Base-by-base conservation (phyloP, 2,113 vertebrate species). In the Lota lota region DNA sequence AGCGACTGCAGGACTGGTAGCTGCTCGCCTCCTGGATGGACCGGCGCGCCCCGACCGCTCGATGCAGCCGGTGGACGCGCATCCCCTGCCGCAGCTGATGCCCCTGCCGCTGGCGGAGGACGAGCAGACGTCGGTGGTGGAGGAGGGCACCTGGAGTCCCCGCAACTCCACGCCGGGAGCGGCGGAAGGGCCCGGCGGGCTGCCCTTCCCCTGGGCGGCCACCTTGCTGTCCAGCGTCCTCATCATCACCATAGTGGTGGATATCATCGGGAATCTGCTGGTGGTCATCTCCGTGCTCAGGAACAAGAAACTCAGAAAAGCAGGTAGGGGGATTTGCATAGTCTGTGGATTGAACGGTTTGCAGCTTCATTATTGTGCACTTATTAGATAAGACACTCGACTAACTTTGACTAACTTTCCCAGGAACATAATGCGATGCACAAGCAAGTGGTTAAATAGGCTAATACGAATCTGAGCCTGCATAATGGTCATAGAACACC, bases 281-380 rank as follows among this genome's bases (percentile, higher is more conserved):
- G 92, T 95, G 70, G 93, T 95, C 77, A 79, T 91, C 66, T 95
- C 93, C 4, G 92, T 94, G 79, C 91, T 93, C 88, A 90, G 90
- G 79, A 95, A 94, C 91, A 88, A 85, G 81, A 94, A 93, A 80
- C 92, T 95, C 79, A 89, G 93, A 78, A 94, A 93, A 91, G 89
- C 92, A 91, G 94, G 92, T 92, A 82, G 82, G 5, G 22, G 5
- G 2, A 5, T 18, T 62, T 14, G 12, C 5, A 11, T 59, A 56
- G 16, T 51, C 50, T 51, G 50, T 51, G 50, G 1, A 16, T 51
- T 51, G 50, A 6, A 64, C 62, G 6, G 18, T 0, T 10, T n/a
- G 36, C 3, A 47, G 40, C 40, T 47, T 47, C 6, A 12, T 47
- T 47, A 47, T 47, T 47, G n/a, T 11, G 40, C 40, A 47, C 10